Base-by-base conservation (phyloP, 2,888 invertebrate genomes). In the Drosophila acutilabella region DNA sequence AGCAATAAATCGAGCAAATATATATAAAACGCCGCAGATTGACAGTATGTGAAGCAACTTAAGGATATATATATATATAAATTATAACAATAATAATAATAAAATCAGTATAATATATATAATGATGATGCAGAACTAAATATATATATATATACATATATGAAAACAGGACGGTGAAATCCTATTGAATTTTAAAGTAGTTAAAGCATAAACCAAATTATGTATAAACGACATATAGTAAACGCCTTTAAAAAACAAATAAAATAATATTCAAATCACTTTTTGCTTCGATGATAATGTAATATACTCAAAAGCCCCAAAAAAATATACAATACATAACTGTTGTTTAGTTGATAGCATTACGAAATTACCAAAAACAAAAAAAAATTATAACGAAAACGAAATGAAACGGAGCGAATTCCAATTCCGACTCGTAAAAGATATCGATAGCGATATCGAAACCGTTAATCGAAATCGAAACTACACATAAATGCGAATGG, bases 281-380 rank as follows among this genome's bases (percentile, higher is more conserved):
- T 81, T 30, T 88, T 88, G 88, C 83, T 84, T 85, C 80, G 80
- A 88, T 71, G 80, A 85, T 80, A 85, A 84, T 88, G 82, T 88
- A 85, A 82, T 85, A 81, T 84, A 84, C 86, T 88, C 82, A 83
- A 88, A 88, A 54, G 48, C 42, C 78, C 73, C 67, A 80, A 77
- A 30, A 30, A 30, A 30, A 30, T 47, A 71, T 64, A 74, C 67
- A 71, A 65, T 54, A 33, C 45, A 76, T 71, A 81, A 82, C 64
- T 78, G 86, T 88, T 86, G 74, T 88, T 81, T 80, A 78, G 81
- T 85, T 80, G 71, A 82, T 78, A 86, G 74, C 77, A 77, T 80
- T 60, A 74, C 60, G 36, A 67, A 56, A 72, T 47, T 67, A 64
- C 56, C 56, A 44, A 54, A 40, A 26, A 20, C 5, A 41, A 45